Evolutionary conservation across 2,797 vertebrate species (phyloP).

Genomic region (Gadopsis marmoratus): DNA sequence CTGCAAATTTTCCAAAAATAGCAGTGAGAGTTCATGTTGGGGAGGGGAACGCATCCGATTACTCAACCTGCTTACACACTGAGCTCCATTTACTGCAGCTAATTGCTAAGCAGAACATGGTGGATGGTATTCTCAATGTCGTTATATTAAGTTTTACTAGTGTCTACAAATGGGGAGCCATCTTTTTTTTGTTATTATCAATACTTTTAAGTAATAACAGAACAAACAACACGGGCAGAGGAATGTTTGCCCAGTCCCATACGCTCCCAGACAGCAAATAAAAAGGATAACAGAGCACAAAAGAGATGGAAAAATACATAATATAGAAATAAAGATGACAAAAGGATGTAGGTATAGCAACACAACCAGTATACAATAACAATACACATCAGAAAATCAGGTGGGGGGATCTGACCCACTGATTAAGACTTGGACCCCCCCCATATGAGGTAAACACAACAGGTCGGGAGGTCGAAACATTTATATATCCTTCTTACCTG

Average conservation of each 20-base stretch:
- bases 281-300: conserved; percentile 16
- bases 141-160: conserved; percentile 18
- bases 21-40: conserved; percentile 22
- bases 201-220: neutral
- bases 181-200: conserved; percentile 4
- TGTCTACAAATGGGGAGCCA: neutral
- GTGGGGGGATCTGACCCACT: no score
- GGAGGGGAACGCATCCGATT: conserved; percentile 27
- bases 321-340: conserved; percentile 9
- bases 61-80: conserved; percentile 49
- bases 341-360: neutral
- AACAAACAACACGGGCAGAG: neutral
- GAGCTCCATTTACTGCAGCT: conserved; percentile 38
- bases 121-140: conserved; percentile 20
- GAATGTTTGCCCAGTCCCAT: neutral
- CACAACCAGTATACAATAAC: neutral
- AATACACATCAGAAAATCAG: neutral
- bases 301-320: neutral
- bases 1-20: conserved; percentile 61
- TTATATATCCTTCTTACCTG: no score
- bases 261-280: neutral
- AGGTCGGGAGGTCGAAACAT: no score
- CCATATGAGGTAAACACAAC: no score
- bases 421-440: no score
- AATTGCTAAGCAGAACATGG: conserved; percentile 42